A percentile compares a stretch with the other conserved stretches of the same genome.
phyloP scores from a whole-genome alignment of 2,113 vertebrate species.

The Fulmarus glacialis region DNA sequence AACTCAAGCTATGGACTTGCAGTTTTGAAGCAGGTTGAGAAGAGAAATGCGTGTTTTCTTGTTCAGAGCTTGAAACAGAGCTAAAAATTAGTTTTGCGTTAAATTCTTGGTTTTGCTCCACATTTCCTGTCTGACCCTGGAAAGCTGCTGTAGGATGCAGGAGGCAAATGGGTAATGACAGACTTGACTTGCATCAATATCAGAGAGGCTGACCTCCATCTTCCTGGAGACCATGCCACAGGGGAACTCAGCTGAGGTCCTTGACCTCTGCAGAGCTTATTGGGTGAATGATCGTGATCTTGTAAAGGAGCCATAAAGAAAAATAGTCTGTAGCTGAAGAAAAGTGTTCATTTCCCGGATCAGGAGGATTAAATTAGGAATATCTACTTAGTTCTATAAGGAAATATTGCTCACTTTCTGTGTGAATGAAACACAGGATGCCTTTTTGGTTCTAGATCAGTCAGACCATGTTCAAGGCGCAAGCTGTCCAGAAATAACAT shows the following conservation, averaged over 20 bases:
- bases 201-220: neutral
- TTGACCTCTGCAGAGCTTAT: neutral
- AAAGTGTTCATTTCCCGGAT: neutral
- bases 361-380: neutral
- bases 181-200: neutral
- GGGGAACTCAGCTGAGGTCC: neutral
- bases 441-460: neutral
- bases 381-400: neutral
- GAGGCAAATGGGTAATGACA: neutral
- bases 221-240: accelerated
- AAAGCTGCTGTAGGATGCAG: neutral
- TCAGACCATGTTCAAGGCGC: neutral
- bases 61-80: neutral
- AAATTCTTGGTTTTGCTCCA: neutral
- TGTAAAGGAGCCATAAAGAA: neutral
- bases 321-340: neutral
- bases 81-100: neutral
- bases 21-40: neutral
- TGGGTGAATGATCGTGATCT: neutral
- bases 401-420: neutral
- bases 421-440: neutral
- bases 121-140: neutral
- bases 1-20: neutral
- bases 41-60: neutral
- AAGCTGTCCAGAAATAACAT: neutral